Conservation (phyloP, 2,797 vertebrate species). For the Xiphorhynchus erythropygius region DNA sequence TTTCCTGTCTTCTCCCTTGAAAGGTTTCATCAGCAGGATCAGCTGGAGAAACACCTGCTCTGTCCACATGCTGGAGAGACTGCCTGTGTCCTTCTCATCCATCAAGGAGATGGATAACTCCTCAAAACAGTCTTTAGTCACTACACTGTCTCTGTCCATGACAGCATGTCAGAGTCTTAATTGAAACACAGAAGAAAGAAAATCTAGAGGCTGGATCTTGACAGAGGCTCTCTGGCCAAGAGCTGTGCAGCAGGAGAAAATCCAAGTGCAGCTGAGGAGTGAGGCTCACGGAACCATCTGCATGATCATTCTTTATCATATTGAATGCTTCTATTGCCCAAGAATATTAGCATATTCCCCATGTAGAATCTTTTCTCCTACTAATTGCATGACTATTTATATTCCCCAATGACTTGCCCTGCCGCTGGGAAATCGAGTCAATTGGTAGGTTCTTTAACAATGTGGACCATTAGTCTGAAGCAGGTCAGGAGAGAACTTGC, state of each 20-base stretch:
- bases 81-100: neutral
- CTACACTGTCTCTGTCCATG: neutral
- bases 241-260: neutral
- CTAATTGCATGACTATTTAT: neutral
- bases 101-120: slow-evolving; percentile 12
- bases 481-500: neutral
- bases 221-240: neutral
- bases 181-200: neutral
- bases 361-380: neutral
- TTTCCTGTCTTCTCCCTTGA: slow-evolving; percentile 8
- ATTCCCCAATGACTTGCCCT: neutral
- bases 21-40: slow-evolving; percentile 14
- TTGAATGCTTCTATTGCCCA: neutral
- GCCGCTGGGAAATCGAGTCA: neutral
- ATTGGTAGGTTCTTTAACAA: neutral
- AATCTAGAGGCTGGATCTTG: neutral
- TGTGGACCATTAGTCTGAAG: neutral
- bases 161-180: neutral
- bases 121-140: neutral
- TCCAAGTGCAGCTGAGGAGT: neutral
- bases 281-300: neutral
- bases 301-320: neutral
- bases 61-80: slow-evolving; percentile 39
- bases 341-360: neutral
- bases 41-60: slow-evolving; percentile 42